Base-by-base conservation (phyloP, 2,797 vertebrate genomes). In the Rhadinocentrus ornatus region DNA sequence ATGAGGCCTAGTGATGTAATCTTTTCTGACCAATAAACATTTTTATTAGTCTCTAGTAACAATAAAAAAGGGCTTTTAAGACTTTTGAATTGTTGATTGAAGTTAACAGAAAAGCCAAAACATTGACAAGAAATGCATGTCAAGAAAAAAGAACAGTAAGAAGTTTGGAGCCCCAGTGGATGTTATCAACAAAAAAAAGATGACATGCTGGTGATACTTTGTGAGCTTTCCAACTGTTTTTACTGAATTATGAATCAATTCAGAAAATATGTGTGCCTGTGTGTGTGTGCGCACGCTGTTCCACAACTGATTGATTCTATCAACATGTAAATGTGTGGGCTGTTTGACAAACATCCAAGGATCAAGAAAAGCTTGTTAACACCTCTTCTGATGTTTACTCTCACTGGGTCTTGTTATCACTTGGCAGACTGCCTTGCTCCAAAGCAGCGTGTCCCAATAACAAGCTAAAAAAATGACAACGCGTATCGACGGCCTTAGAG, bases 391-490 rank as follows among this genome's bases (percentile, higher is more conserved):
- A 80, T 77, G 72, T 71, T 73, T 50, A 3, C 27, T 69, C 66
- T 73, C 71, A 67, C 61, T 3, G n/a, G 69, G 66, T 74, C 74
- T 78, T 48, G 80, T 87, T 85, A 82, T 79, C 54, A 2, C 61
- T 78, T 64, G 46, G 61, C 75, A 44, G 71, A 57, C 75, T 4
- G 6, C 4, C 58, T 66, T 10, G 1, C 69, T 60, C 53, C 69
- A 6, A 62, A 72, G 64, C 66, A 12, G 69, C 64, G 46, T 55
- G 57, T 84, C 78, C 62, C 59, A 61, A 31, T 82, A 77, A 81
- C 34, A 59, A 65, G 67, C 76, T 69, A 74, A 80, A 81, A 86
- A 88, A 73, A 77, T 66, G 71, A 78, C 85, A 73, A 64, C 0
- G 59, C 66, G 62, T 52, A 82, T 60, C 60, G 35, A 35, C 13